These are phyloP conservation scores for Microhierax caerulescens DNA, from an alignment of 2,797 vertebrate species.

Conservation along the genomic window DNA sequence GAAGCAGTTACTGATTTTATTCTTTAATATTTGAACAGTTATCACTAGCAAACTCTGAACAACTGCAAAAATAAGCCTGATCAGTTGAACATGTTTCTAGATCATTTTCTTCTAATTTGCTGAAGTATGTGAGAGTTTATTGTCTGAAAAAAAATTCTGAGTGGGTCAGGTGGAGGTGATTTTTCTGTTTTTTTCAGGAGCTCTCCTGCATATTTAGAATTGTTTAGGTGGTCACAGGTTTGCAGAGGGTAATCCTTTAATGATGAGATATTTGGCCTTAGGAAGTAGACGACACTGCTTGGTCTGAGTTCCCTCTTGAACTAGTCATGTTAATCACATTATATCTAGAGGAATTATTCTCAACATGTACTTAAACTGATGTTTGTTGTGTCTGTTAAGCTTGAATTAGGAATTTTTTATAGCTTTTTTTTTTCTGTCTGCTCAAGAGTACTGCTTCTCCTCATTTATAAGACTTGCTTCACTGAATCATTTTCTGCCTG, in stretches of 20 bases:
- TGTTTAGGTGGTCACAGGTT: neutral
- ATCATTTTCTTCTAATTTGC: neutral
- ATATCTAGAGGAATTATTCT: neutral
- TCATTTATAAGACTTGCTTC: neutral
- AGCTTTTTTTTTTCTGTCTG: neutral
- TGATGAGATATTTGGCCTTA: neutral
- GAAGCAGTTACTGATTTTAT: neutral
- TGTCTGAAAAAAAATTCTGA: neutral
- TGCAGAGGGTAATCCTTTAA: neutral
- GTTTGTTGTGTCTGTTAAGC: neutral
- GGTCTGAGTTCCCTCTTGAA: neutral
- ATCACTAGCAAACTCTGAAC: neutral
- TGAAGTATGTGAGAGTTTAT: neutral
- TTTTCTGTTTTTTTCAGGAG: neutral
- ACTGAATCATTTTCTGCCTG: neutral
- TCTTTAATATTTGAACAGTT: neutral
- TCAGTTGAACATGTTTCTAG: neutral
- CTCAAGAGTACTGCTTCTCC: neutral
- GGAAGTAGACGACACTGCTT: neutral
- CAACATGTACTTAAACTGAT: neutral
- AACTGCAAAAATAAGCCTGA: neutral
- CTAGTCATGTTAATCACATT: conserved; percentile 25
- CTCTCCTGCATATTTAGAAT: neutral
- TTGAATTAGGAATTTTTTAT: neutral
- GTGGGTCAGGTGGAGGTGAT: neutral